phyloP scores from a whole-genome alignment of 37 sponge, comb jelly and placozoan genomes.

The Geodia barretti region DNA sequence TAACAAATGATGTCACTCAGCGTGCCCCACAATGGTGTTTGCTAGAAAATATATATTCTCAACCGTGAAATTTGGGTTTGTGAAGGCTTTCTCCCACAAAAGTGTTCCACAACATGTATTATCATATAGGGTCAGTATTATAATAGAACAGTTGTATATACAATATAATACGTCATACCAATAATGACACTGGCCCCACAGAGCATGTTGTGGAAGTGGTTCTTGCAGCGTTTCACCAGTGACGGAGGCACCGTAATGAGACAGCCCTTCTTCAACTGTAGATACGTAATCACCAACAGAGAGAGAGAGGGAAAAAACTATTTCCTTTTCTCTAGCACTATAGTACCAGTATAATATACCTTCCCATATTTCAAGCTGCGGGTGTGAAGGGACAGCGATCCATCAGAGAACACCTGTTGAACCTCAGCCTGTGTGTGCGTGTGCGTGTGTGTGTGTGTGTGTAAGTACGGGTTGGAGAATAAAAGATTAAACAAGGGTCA shows the following conservation, averaged over 20 bases:
- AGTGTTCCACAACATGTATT: too few species aligned
- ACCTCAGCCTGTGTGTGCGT: constrained; percentile 58
- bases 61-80: too few species aligned
- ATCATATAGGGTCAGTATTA: too few species aligned
- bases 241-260: constrained; percentile 82
- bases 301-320: neutral
- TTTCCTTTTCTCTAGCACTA: too few species aligned
- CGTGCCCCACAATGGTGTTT: too few species aligned
- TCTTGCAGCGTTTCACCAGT: constrained; percentile 94
- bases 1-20: too few species aligned
- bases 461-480: neutral
- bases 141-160: too few species aligned
- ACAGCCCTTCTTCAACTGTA: constrained; percentile 70
- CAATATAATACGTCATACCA: too few species aligned
- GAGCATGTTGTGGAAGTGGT: constrained; percentile 93
- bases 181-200: constrained; percentile 93
- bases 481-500: too few species aligned
- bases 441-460: neutral
- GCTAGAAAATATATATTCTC: too few species aligned
- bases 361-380: constrained; percentile 82
- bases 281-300: neutral
- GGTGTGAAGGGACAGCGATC: constrained; percentile 67
- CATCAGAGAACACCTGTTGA: neutral
- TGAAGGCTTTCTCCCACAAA: too few species aligned
- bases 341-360: neutral